These are phyloP conservation scores for Drosophila heteroneura DNA, from an alignment of 2,888 invertebrate species.

Conservation along the genomic window DNA sequence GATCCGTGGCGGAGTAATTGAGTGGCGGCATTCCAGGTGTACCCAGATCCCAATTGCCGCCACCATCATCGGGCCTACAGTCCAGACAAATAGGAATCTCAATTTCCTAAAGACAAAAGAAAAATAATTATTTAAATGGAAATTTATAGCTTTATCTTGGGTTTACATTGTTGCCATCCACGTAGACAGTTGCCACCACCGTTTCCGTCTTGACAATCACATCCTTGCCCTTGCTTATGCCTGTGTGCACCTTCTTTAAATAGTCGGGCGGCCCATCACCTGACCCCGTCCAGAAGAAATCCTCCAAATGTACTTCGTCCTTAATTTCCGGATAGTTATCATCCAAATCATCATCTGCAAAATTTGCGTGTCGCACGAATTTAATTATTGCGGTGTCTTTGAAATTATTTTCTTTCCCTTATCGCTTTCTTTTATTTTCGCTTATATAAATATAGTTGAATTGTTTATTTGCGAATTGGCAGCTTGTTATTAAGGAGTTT, in stretches of 20 bases:
- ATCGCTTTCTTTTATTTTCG: background rate
- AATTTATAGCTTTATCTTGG: rapidly evolving
- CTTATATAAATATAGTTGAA: background rate
- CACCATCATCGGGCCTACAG: slow-evolving; percentile 81
- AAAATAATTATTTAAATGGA: background rate
- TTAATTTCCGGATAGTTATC: slow-evolving; percentile 82
- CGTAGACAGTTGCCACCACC: slow-evolving; percentile 89
- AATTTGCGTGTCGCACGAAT: slow-evolving; percentile 35
- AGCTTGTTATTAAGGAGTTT: slow-evolving; percentile 59
- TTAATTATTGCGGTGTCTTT: slow-evolving; percentile 16
- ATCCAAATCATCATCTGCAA: slow-evolving; percentile 79
- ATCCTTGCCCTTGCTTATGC: slow-evolving; percentile 86
- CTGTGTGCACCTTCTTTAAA: slow-evolving; percentile 85
- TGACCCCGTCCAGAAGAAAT: slow-evolving; percentile 96
- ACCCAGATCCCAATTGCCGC: slow-evolving; percentile 78
- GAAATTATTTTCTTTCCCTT: background rate
- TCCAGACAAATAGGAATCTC: slow-evolving; percentile 84
- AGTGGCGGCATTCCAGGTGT: slow-evolving; percentile 77
- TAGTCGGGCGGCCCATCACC: slow-evolving; percentile 91
- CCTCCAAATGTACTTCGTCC: slow-evolving; percentile 88
- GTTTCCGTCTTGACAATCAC: slow-evolving; percentile 89
- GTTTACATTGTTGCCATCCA: slow-evolving; percentile 86
- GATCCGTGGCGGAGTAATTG: slow-evolving; percentile 86
- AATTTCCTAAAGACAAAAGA: slow-evolving; percentile 72
- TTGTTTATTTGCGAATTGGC: slow-evolving; percentile 42